Evolutionary conservation across 2,888 invertebrate species (phyloP), one percentile per base, ranked within the genome.

Genomic region (Stenodema calcarata): DNA sequence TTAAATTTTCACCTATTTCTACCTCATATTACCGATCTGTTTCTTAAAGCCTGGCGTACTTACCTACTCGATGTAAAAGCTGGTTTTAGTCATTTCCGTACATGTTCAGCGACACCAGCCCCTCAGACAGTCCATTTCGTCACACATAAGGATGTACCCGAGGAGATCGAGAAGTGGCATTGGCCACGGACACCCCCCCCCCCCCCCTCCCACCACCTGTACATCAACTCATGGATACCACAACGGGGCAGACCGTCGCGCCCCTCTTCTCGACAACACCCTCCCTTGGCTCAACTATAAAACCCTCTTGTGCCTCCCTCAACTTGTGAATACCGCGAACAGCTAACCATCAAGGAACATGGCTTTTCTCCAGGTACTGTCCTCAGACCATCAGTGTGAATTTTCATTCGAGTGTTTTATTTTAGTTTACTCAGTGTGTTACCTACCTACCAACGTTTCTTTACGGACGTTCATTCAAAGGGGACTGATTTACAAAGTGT

Each of bases 331-430:
- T 78, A 44, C 78, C 78, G 78, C 78, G 78, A 41, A 23, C 78
- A 78, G 78, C 42, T 35, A 16, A 35, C 30, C 35, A 4, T 11
- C 78, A 42, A 78, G 78, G 18, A 78, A 41, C 78, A 78, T 78
- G 78, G 78, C 78, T 27, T 27, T 78, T 44, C 78, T 78, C 44
- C 78, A 78, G 78, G 78, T 78, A 78, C 44, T 14, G 14, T 27
- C 69, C 30, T 27, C n/a, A 73, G 73, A 73, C 7, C 30, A 73
- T 73, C 41, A 73, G 73, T 73, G 30, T 41, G 41, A 35, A 11
- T 73, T 30, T 16, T 14, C 70, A 54, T 54, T 54, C 35, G 0
- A 23, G 73, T 73, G 30, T 30, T 35, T n/a, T 12, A 35, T 35
- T 73, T 73, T 35, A 35, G 6, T 7, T 73, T 73, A 4, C 12